Evolutionary conservation across 2,113 vertebrate species (phyloP), one percentile per base, ranked within the genome.

Genomic region (Lepisosteus osseus): DNA sequence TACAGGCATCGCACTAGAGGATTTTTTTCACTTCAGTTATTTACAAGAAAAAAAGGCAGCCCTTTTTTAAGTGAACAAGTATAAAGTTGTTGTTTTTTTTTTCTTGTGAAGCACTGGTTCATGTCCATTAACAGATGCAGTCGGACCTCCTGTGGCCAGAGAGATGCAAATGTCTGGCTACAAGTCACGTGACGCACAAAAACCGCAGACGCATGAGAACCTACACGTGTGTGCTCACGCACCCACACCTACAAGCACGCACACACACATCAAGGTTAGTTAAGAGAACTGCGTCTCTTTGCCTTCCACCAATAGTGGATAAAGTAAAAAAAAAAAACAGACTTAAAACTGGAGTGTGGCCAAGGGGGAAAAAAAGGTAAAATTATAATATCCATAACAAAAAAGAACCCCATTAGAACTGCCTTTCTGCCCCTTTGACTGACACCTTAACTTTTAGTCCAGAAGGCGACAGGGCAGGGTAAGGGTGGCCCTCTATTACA

Each of bases 41-140:
- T 88, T 93, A 95, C 88, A 96, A 74, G 76, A 84, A 85, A 86
- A 89, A 84, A 93, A 95, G 89, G 92, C 92, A 95, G 95, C 95
- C 95, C 95, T 97, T 98, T 29, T 92, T 82, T 80, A 86, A 90
- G 88, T 90, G 90, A 89, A 88, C 73, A 64, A 29, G 70, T 84
- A 92, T 84, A 92, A 92, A 88, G 81, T 81, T 74, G 83, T 64
- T 29, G 79, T 74, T 82, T 81, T 83, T 81, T 72, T 69, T 68
- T 83, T 84, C 83, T 85, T 79, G 82, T 82, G 90, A 93, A 94
- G 90, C 93, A 80, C 87, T 84, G 86, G 85, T 78, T 47, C 88
- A 54, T n/a, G 41, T 64, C 45, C 17, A 63, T 54, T 59, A 63
- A 57, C 55, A 74, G 78, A 87, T 82, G 84, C 86, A 80, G 84